Evolutionary conservation across 2,797 vertebrate species (phyloP).

Genomic region (Phyllotis vaccarum): DNA sequence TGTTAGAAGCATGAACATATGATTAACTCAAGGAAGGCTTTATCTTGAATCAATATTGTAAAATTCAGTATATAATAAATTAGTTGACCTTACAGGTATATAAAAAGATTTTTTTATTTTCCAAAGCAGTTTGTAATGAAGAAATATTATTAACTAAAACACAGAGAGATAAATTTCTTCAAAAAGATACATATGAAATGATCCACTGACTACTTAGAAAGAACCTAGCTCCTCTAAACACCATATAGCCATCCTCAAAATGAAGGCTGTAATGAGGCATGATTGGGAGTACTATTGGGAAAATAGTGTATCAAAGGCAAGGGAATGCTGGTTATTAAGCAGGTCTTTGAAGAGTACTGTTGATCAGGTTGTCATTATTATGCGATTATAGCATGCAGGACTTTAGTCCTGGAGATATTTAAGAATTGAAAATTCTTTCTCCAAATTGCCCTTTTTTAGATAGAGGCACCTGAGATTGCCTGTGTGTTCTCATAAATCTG

Average conservation of each 20-base stretch:
- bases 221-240: not conserved
- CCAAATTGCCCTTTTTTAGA: not conserved
- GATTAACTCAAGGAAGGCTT: not conserved
- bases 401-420: not conserved
- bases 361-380: not conserved
- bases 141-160: not conserved
- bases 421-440: not conserved
- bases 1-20: not conserved
- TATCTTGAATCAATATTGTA: not conserved
- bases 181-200: not conserved
- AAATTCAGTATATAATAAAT: rapidly evolving
- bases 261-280: not conserved
- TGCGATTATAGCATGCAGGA: not conserved
- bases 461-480: not conserved
- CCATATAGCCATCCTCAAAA: not conserved
- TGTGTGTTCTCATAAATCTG: not conserved
- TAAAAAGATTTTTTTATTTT: rapidly evolving
- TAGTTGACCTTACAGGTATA: rapidly evolving
- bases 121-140: not conserved
- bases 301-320: not conserved
- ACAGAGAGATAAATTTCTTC: not conserved
- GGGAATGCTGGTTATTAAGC: not conserved
- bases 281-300: not conserved
- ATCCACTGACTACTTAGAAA: not conserved
- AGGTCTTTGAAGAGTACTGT: rapidly evolving